Conservation (phyloP, 2,113 vertebrate species). For the Casuarius casuarius region DNA sequence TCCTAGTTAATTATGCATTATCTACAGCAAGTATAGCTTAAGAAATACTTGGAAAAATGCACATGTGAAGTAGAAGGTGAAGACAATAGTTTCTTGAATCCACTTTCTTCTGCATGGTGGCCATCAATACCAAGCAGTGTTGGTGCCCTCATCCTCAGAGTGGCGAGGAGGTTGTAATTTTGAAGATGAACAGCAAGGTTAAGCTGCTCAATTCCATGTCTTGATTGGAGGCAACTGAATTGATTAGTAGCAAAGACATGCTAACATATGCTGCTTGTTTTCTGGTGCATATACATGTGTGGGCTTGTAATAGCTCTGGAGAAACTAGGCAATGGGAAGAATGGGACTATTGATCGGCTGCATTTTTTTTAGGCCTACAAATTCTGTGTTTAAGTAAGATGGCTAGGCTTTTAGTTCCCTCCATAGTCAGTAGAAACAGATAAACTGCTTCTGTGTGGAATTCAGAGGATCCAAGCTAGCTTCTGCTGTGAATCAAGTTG, state of each 20-base stretch:
- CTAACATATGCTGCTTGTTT: background rate
- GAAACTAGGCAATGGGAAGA: background rate
- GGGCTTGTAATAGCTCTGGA: background rate
- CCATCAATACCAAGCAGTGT: fast-evolving
- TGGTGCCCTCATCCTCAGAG: background rate
- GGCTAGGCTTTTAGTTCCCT: background rate
- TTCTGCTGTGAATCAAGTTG: background rate
- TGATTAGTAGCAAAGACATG: background rate
- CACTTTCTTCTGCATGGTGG: background rate
- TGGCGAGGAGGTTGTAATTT: background rate
- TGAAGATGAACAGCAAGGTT: background rate
- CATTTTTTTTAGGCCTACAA: background rate
- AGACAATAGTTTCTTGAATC: background rate
- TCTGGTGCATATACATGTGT: background rate
- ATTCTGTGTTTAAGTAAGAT: background rate
- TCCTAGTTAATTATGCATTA: background rate
- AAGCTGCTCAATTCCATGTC: background rate
- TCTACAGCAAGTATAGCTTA: background rate
- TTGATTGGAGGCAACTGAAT: background rate
- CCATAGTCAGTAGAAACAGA: background rate
- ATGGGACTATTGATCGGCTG: background rate
- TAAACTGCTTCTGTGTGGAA: background rate
- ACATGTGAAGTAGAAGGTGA: background rate
- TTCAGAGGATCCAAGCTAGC: background rate
- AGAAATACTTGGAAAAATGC: background rate